Conservation (phyloP, 2,113 vertebrate genomes). For the Scomber scombrus region DNA sequence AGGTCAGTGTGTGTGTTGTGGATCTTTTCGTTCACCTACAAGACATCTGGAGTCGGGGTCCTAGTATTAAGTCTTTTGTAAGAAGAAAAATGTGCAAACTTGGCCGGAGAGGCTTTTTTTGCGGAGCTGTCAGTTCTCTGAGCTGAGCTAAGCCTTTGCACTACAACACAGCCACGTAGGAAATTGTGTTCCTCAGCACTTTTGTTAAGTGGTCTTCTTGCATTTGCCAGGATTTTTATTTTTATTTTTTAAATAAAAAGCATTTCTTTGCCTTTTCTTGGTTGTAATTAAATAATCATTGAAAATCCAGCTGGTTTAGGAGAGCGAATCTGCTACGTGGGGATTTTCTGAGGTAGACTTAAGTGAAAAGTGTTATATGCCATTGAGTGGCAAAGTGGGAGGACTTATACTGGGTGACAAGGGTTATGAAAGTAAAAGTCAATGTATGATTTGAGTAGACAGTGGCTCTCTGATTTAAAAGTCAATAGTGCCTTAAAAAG, state of each 20-base stretch:
- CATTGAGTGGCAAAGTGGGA: neutral
- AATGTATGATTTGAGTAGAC: neutral
- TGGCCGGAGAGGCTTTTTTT: slow-evolving; percentile 64
- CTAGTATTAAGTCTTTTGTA: slow-evolving; percentile 43
- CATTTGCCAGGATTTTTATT: slow-evolving; percentile 45
- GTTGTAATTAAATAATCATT: slow-evolving; percentile 5
- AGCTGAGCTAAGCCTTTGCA: slow-evolving; percentile 68
- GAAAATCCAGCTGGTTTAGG: slow-evolving; percentile 29
- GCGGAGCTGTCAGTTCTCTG: slow-evolving; percentile 71
- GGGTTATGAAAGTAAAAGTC: neutral
- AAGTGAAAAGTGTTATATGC: slow-evolving; percentile 1
- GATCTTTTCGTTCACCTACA: slow-evolving; percentile 35
- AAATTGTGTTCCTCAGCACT: slow-evolving; percentile 76
- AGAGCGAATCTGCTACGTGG: neutral
- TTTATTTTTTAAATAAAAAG: neutral
- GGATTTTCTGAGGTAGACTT: neutral
- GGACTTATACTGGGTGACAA: neutral
- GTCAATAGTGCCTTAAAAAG: too few relatives aligned
- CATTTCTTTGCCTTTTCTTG: slow-evolving; percentile 16
- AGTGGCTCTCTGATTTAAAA: neutral
- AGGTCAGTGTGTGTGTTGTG: slow-evolving; percentile 46
- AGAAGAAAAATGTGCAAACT: slow-evolving; percentile 68
- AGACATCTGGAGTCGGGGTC: slow-evolving; percentile 28
- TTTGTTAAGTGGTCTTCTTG: slow-evolving; percentile 59
- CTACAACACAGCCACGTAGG: slow-evolving; percentile 54